A percentile compares a stretch with the other conserved stretches of the same genome.
phyloP scores from a whole-genome alignment of 2,113 vertebrate species.

The Aleadryas rufinucha region DNA sequence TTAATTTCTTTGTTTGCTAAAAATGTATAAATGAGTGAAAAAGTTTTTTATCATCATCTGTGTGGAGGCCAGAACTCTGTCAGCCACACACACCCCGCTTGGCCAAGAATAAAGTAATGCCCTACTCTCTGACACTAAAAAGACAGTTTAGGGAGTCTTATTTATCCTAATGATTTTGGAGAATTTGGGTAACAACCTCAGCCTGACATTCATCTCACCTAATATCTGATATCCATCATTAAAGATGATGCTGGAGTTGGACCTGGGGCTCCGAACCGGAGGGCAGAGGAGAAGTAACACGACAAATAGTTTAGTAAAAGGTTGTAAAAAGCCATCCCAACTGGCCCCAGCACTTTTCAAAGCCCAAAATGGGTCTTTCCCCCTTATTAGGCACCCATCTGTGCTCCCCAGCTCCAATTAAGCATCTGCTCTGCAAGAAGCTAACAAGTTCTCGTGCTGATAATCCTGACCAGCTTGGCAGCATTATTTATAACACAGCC shows the following conservation, averaged over 20 bases:
- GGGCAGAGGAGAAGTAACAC: not conserved
- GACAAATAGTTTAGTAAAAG: not conserved
- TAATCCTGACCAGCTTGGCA: slow-evolving; percentile 60
- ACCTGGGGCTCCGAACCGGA: not conserved
- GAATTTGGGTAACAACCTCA: not conserved
- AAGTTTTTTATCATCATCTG: no score
- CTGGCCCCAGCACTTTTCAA: not conserved
- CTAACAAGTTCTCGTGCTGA: slow-evolving; percentile 62
- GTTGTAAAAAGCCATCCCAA: not conserved
- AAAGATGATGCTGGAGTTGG: not conserved
- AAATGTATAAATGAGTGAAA: no score
- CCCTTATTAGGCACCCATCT: slow-evolving; percentile 55
- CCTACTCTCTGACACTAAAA: no score
- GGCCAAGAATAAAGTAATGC: no score
- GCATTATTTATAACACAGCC: slow-evolving; percentile 50
- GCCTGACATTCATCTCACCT: not conserved
- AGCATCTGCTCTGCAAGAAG: slow-evolving; percentile 64
- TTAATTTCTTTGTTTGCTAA: no score
- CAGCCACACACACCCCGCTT: no score
- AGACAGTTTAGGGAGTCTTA: no score
- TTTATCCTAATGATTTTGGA: accelerated
- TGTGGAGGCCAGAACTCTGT: no score
- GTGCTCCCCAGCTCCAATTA: slow-evolving; percentile 58
- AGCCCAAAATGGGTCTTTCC: not conserved
- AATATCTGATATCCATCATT: not conserved